phyloP scores from a whole-genome alignment of 2,797 vertebrate genomes.

The Sebastes oblongus region DNA sequence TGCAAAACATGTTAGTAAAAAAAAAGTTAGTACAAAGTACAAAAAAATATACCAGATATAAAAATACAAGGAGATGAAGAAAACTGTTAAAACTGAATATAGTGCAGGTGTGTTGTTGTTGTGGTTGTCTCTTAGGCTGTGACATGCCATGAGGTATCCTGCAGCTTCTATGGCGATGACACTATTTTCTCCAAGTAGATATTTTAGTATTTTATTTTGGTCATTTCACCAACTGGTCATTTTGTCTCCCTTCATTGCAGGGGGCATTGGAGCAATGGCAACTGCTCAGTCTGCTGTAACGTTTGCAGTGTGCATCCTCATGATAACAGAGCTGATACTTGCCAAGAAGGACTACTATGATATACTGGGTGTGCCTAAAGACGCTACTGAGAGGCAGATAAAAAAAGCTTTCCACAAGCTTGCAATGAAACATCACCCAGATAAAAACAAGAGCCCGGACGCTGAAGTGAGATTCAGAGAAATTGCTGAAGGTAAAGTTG shows the following conservation, averaged over 20 bases:
- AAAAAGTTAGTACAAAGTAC: no score
- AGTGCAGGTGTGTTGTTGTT: no score
- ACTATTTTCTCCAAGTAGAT: no score
- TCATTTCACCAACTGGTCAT: accelerated
- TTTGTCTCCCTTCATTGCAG: constrained; percentile 35
- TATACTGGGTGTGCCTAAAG: constrained; percentile 92
- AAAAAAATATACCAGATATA: no score
- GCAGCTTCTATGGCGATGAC: no score
- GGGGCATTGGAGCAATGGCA: constrained; percentile 81
- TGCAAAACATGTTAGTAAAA: no score
- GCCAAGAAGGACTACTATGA: constrained; percentile 94
- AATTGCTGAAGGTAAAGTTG: constrained; percentile 90
- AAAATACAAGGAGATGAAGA: no score
- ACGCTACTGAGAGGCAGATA: constrained; percentile 92
- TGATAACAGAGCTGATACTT: constrained; percentile 95
- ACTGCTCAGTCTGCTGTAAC: constrained; percentile 87
- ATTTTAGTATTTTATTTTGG: no score
- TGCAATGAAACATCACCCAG: constrained; percentile 96
- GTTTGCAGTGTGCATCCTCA: constrained; percentile 90
- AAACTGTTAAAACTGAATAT: no score
- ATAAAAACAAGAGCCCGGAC: constrained; percentile 95
- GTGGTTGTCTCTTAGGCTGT: no score
- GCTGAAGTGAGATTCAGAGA: constrained; percentile 94
- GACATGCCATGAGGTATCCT: no score
- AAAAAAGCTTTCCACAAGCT: constrained; percentile 98